phyloP scores from a whole-genome alignment of 1,140 invertebrate genomes.

The Papilio aristodemus region DNA sequence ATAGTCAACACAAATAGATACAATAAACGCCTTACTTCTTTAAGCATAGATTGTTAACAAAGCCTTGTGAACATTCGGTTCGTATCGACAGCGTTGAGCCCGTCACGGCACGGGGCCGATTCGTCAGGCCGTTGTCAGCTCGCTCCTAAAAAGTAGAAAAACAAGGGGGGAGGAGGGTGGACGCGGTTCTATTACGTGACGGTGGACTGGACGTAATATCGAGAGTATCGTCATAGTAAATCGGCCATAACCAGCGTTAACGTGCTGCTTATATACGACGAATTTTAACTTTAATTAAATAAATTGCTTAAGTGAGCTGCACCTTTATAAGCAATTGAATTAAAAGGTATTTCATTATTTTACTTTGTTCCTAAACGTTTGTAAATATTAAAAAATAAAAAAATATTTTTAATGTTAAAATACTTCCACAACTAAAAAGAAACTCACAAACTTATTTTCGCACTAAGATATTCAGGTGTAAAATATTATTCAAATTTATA shows the following conservation, averaged over 20 bases:
- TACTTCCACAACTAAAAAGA: neutral
- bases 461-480: constrained; percentile 4
- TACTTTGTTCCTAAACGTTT: neutral
- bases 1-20: no score
- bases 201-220: constrained; percentile 60
- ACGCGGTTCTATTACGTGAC: constrained; percentile 57
- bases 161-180: constrained; percentile 39
- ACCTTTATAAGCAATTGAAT: neutral
- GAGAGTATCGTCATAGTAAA: constrained; percentile 62
- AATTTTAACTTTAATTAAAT: constrained; percentile 35
- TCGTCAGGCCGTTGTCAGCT: constrained; percentile 51
- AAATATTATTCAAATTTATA: constrained; percentile 30
- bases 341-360: no score
- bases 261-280: constrained; percentile 46
- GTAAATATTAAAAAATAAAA: neutral
- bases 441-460: neutral
- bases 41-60: constrained; percentile 10
- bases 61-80: constrained; percentile 39
- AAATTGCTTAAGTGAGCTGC: neutral
- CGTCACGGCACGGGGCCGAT: constrained; percentile 54
- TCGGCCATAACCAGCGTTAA: constrained; percentile 53
- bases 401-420: neutral
- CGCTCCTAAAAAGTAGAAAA: constrained; percentile 48
- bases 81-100: constrained; percentile 34
- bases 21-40: neutral